Percentiles rank a stretch among this genome's conserved stretches.
Evolutionary conservation across 1,140 invertebrate genomes (phyloP).

Genomic region (Rhysida immarginata): DNA sequence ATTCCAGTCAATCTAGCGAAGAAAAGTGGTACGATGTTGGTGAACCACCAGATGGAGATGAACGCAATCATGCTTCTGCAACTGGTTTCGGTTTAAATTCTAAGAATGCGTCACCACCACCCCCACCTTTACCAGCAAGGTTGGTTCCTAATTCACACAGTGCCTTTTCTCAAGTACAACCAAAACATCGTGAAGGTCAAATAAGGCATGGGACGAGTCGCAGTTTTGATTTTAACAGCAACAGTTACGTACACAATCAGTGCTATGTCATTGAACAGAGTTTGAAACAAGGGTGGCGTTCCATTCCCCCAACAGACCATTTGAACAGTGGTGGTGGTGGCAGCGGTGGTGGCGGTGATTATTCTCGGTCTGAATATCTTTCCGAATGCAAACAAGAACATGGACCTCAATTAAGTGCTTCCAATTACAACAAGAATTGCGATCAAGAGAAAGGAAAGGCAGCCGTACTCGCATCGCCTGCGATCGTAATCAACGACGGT

Average conservation of each 20-base stretch:
- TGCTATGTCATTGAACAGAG: too few species aligned
- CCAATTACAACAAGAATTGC: too few species aligned
- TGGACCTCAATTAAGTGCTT: too few species aligned
- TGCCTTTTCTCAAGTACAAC: slow-evolving; percentile 16
- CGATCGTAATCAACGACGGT: slow-evolving; percentile 29
- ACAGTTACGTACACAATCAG: too few species aligned
- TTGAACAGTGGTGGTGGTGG: neutral
- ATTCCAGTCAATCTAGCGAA: slow-evolving; percentile 45
- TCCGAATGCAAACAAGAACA: too few species aligned
- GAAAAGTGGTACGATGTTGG: slow-evolving; percentile 47
- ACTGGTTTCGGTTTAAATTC: slow-evolving; percentile 12
- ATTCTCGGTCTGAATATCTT: too few species aligned
- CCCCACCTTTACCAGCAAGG: slow-evolving; percentile 37
- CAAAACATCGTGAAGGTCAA: slow-evolving; percentile 4
- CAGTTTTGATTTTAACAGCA: too few species aligned
- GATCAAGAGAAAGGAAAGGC: neutral
- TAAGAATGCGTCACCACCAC: slow-evolving; percentile 14
- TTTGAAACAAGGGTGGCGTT: too few species aligned
- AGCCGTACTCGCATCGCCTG: neutral
- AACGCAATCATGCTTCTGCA: neutral
- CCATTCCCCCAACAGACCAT: too few species aligned
- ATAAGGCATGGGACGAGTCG: too few species aligned
- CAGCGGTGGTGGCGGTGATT: too few species aligned
- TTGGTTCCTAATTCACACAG: slow-evolving; percentile 20
- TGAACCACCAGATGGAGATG: slow-evolving; percentile 24